These are phyloP conservation scores for Alces alces DNA, from an alignment of 2,113 vertebrate genomes.

Conservation along the genomic window DNA sequence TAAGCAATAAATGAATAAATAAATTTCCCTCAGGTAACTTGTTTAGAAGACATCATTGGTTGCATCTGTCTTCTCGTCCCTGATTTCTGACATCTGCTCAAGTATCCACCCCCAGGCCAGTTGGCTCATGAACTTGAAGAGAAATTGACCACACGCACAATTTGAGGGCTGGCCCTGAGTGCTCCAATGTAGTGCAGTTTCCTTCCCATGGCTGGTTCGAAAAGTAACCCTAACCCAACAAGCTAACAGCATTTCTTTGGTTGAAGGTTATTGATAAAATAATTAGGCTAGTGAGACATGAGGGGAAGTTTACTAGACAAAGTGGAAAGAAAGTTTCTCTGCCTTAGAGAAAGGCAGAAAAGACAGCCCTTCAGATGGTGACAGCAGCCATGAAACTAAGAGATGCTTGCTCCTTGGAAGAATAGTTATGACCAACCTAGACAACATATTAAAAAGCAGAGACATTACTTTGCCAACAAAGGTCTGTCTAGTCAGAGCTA, in stretches of 20 bases:
- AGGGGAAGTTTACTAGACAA: background rate
- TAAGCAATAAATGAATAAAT: background rate
- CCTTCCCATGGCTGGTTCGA: background rate
- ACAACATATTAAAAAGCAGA: background rate
- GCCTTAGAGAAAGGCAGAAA: background rate
- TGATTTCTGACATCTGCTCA: background rate
- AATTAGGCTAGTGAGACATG: background rate
- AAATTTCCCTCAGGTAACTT: background rate
- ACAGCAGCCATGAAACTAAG: background rate
- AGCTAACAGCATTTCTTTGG: background rate
- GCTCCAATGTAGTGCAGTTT: background rate
- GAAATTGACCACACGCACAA: background rate
- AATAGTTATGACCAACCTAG: background rate
- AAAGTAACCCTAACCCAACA: background rate
- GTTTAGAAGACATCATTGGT: background rate
- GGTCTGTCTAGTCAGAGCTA: background rate
- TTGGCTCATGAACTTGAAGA: background rate
- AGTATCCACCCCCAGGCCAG: background rate
- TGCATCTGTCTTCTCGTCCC: background rate
- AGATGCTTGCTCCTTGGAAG: background rate
- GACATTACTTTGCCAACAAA: background rate
- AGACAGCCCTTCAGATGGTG: background rate
- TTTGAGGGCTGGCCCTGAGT: background rate
- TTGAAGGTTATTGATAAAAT: background rate
- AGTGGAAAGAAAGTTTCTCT: background rate